These are phyloP conservation scores for Platysternon megacephalum DNA, from an alignment of 2,113 vertebrate species.

Conservation along the genomic window DNA sequence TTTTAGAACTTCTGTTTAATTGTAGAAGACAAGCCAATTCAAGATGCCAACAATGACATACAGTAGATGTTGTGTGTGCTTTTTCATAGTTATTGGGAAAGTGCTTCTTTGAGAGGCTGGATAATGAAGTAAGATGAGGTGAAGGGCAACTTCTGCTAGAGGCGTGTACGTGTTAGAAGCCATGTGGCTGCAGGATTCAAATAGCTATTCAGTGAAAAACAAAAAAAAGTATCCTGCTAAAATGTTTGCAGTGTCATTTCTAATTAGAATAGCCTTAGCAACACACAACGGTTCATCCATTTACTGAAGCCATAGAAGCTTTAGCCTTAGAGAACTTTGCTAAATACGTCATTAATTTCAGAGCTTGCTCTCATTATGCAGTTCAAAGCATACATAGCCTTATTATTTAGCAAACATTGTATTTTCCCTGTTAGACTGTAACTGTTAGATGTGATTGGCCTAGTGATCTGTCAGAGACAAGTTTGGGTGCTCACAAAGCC, in stretches of 20 bases:
- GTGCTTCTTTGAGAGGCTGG: constrained; percentile 20
- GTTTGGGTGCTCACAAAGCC: background rate
- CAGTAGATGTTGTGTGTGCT: constrained; percentile 58
- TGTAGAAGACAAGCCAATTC: constrained; percentile 25
- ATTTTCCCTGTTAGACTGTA: accelerated
- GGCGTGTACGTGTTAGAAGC: constrained; percentile 33
- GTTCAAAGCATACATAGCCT: background rate
- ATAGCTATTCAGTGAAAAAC: background rate
- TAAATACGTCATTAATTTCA: background rate
- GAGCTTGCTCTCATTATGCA: background rate
- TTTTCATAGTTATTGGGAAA: constrained; percentile 4
- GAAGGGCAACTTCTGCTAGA: constrained; percentile 28
- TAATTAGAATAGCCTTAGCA: background rate
- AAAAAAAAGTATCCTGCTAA: background rate
- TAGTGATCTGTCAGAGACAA: background rate
- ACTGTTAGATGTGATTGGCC: background rate
- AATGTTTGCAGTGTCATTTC: background rate
- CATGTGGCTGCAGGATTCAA: constrained; percentile 5
- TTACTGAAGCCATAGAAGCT: background rate
- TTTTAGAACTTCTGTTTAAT: constrained; percentile 58
- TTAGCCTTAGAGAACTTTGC: background rate
- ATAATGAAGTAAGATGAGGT: constrained; percentile 54
- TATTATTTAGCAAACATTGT: accelerated
- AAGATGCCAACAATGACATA: constrained; percentile 61
- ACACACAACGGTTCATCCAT: no score